Conservation (phyloP, 2,888 invertebrate genomes). For the Acheta domesticus region DNA sequence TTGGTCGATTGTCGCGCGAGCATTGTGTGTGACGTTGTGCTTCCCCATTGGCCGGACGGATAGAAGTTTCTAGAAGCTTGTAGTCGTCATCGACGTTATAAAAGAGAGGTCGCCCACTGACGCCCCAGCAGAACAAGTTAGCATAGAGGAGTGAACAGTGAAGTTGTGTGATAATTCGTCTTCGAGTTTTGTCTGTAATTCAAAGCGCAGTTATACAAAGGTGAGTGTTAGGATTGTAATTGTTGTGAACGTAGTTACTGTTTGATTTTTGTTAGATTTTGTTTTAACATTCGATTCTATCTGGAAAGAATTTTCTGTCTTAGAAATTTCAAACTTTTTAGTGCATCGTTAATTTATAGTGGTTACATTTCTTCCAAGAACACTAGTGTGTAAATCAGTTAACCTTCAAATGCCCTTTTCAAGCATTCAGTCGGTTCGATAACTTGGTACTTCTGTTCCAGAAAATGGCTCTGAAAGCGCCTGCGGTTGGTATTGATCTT, state of each 20-base stretch:
- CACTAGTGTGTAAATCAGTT: not conserved
- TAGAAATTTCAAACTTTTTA: no score
- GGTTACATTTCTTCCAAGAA: not conserved
- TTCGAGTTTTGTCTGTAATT: slow-evolving; percentile 10
- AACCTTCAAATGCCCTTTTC: not conserved
- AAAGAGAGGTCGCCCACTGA: not conserved
- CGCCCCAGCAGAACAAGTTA: not conserved
- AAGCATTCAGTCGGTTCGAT: not conserved
- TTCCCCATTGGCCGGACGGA: not conserved
- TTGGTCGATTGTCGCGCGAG: not conserved
- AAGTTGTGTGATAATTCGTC: not conserved
- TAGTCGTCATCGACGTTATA: not conserved
- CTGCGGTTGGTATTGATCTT: slow-evolving; percentile 54
- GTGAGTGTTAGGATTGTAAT: not conserved
- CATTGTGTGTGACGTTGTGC: not conserved
- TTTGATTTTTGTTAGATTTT: not conserved
- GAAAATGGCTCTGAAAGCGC: slow-evolving; percentile 20
- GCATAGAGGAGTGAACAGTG: not conserved
- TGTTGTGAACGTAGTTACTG: not conserved
- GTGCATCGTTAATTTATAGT: not conserved
- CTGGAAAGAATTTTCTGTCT: no score
- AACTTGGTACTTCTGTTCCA: not conserved
- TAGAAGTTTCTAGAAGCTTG: slow-evolving; percentile 8
- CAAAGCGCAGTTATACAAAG: not conserved
- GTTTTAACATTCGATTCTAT: not conserved